Conservation (phyloP, 1,140 invertebrate species). For the Rhopalosiphum maidis region DNA sequence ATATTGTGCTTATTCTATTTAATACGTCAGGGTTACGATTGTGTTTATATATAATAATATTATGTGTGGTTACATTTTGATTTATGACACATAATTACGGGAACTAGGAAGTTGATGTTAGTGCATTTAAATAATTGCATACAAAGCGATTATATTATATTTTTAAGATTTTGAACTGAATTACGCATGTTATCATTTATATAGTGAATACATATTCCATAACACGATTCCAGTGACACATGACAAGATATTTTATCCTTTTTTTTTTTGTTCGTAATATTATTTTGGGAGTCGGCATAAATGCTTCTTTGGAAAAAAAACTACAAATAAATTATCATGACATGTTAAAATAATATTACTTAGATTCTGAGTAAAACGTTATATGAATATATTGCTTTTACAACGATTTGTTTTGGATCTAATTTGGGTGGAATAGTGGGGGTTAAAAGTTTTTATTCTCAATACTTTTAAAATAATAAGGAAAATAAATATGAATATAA, state of each 20-base stretch:
- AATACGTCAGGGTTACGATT: neutral
- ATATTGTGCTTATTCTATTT: neutral
- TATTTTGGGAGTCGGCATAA: neutral
- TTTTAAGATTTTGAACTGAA: neutral
- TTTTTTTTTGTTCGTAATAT: neutral
- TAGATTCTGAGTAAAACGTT: neutral
- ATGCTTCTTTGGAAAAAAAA: neutral
- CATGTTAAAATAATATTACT: neutral
- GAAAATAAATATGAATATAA: neutral
- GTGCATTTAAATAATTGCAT: conserved; percentile 29
- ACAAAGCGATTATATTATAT: neutral
- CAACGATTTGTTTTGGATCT: neutral
- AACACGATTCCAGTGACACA: neutral
- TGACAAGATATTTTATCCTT: neutral
- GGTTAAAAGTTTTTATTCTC: neutral
- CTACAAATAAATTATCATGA: neutral
- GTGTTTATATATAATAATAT: neutral
- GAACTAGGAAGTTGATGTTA: conserved; percentile 21
- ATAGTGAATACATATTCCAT: neutral
- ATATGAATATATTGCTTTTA: neutral
- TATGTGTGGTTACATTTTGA: conserved; percentile 1
- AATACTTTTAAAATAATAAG: neutral
- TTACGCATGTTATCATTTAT: conserved; percentile 2
- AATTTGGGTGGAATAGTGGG: neutral
- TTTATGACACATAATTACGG: neutral